Conservation (phyloP, 2,797 vertebrate genomes). For the Decapterus maruadsi region DNA sequence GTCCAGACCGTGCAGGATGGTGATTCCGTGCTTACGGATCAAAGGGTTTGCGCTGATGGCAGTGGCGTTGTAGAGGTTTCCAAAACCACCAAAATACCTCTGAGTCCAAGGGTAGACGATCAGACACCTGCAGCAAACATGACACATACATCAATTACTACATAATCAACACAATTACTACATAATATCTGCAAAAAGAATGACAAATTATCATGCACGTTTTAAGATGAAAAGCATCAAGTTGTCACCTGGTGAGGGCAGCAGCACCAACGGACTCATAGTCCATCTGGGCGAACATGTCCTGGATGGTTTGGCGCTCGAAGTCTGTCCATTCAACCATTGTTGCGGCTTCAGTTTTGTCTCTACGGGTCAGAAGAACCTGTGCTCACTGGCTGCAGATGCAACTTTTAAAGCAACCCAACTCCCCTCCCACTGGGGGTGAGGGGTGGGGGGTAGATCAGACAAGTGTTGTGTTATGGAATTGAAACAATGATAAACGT, state of each 20-base stretch:
- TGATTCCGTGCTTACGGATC: slow-evolving; percentile 81
- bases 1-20: slow-evolving; percentile 83
- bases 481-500: not conserved
- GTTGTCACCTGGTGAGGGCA: slow-evolving; percentile 58
- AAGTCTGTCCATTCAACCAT: slow-evolving; percentile 77
- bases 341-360: slow-evolving; percentile 34
- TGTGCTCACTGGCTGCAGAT: not conserved
- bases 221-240: not conserved
- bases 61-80: slow-evolving; percentile 80
- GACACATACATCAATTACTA: not conserved
- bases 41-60: slow-evolving; percentile 79
- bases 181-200: no score
- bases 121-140: slow-evolving; percentile 41
- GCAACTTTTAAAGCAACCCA: slow-evolving; percentile 26
- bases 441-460: not conserved
- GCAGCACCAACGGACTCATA: slow-evolving; percentile 36
- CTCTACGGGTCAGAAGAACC: slow-evolving; percentile 9
- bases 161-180: no score
- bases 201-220: not conserved
- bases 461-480: not conserved
- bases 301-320: slow-evolving; percentile 65
- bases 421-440: not conserved
- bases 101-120: slow-evolving; percentile 83
- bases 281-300: slow-evolving; percentile 60
- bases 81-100: slow-evolving; percentile 87